Evolutionary conservation across 2,113 vertebrate genomes (phyloP).

Genomic region (human): GRCh38 chr16:5602001-5602500

Average conservation of each 20-base stretch:
- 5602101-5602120: neutral
- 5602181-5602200: neutral
- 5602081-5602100: neutral
- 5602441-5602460: neutral
- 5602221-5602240: neutral
- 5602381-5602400: neutral
- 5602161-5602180: neutral
- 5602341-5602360: neutral
- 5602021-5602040: neutral
- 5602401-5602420: neutral
- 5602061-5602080: neutral
- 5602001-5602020: neutral
- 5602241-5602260: neutral
- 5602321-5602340: neutral
- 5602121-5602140: neutral
- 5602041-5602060: fast-evolving
- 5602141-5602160: neutral
- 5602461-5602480: slow-evolving; percentile 19
- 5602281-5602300: neutral
- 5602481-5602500: slow-evolving; percentile 33
- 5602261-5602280: neutral
- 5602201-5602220: neutral
- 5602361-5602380: neutral
- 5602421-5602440: slow-evolving; percentile 25
- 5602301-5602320: neutral